These are phyloP conservation scores for Drosophila truncata DNA, from an alignment of 1,140 invertebrate genomes.

Conservation along the genomic window DNA sequence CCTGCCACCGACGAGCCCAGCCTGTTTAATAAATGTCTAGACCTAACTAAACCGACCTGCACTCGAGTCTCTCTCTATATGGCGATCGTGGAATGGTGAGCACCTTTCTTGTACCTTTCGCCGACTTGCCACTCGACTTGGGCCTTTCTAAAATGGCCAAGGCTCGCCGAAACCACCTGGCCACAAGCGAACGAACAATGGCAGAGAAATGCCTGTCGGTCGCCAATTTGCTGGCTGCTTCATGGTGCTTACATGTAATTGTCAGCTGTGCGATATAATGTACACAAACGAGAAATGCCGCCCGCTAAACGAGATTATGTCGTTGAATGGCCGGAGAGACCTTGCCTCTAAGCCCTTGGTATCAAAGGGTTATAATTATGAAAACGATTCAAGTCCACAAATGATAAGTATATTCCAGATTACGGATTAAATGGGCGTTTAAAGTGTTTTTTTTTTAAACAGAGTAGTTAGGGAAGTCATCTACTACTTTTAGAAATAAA, in stretches of 20 bases:
- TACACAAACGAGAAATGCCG: slow-evolving; percentile 40
- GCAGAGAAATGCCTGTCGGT: slow-evolving; percentile 52
- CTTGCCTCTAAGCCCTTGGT: slow-evolving; percentile 16
- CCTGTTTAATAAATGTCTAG: slow-evolving; percentile 73
- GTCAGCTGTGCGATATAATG: slow-evolving; percentile 20
- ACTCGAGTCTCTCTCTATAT: slow-evolving; percentile 19
- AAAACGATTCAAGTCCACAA: slow-evolving; percentile 2
- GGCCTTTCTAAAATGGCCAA: slow-evolving; percentile 70
- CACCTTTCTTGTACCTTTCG: slow-evolving; percentile 49
- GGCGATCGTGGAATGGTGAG: slow-evolving; percentile 10
- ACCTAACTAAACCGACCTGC: slow-evolving; percentile 60
- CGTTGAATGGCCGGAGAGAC: slow-evolving; percentile 13
- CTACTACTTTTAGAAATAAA: not conserved
- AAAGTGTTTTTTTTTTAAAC: not conserved
- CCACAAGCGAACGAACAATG: slow-evolving; percentile 51
- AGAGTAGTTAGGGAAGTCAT: not conserved
- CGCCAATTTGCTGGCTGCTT: slow-evolving; percentile 55
- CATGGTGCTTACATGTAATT: slow-evolving; percentile 40
- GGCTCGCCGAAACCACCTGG: slow-evolving; percentile 36
- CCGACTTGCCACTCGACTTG: slow-evolving; percentile 17
- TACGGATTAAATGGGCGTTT: not conserved
- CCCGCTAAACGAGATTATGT: slow-evolving; percentile 62
- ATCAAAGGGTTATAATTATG: slow-evolving; percentile 1
- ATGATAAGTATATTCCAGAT: not conserved
- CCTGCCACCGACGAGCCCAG: slow-evolving; percentile 24